Evolutionary conservation across 1,140 invertebrate species (phyloP), one percentile per base, ranked within the genome.

Genomic region (Trinorchestia longiramus): DNA sequence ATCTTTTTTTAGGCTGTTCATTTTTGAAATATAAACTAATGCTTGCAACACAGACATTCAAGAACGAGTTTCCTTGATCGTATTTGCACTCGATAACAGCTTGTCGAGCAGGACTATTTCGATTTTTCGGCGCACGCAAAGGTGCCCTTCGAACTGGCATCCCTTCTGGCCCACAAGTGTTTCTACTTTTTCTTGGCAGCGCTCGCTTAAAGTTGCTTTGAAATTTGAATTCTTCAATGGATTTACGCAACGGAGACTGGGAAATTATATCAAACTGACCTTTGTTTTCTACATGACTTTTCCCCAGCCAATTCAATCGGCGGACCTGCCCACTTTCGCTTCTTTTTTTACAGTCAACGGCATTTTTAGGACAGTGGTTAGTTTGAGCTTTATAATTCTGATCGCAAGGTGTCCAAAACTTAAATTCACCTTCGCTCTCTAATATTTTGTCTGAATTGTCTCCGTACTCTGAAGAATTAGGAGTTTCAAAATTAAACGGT

Each of bases 1-100:
- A 42, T 90, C 43, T 42, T 19, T 42, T 41, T 42, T 90, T 43
- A 43, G 43, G 43, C 41, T 90, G 88, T 42, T 94, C 44, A 6
- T 94, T 94, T 15, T 94, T 43, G 40, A 94, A 6, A 45, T 94
- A 0, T 40, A 94, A 43, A 45, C 43, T 94, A 17, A 94, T 94
- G 44, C 92, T 94, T 23, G 92, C 92, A 11, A 94, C 92, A 43
- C 92, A 94, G 8, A 94, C 92, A 43, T 94, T 94, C 44, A 94
- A 40, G 44, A 94, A 94, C 11, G 92, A 94, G 40, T 36, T 94
- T 40, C 92, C 92, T 47, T 45, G 41, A 0, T 94, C 92, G 92
- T 94, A 94, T 44, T 40, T 94, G 43, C 44, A 94, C 44, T 94
- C 43, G 36, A 94, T 17, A 23, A 45, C 44, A 40, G 92, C 43